Percentiles rank a stretch among this genome's conserved stretches.
Conservation (phyloP, 1,140 invertebrate species). For the Cotesia typhae region DNA sequence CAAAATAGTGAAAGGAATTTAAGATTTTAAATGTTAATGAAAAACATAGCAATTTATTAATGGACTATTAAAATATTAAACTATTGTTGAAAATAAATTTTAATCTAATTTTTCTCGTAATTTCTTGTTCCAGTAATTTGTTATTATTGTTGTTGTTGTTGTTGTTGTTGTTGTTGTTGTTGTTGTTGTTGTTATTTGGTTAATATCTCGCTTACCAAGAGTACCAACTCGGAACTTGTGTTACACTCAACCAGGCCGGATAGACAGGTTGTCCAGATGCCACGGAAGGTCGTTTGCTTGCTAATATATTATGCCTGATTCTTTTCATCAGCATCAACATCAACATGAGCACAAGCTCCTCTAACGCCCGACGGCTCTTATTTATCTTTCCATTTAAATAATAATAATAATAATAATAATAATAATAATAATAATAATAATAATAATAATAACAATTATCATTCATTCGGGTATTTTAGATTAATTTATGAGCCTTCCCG, state of each 20-base stretch:
- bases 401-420: not conserved
- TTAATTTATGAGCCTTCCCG: too few relatives aligned
- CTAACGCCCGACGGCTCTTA: conserved; percentile 50
- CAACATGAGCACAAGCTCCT: not conserved
- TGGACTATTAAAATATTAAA: too few relatives aligned
- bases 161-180: too few relatives aligned
- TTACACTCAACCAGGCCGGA: conserved; percentile 45
- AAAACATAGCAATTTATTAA: too few relatives aligned
- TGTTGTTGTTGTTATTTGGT: too few relatives aligned
- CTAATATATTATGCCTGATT: conserved; percentile 44
- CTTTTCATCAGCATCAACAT: not conserved
- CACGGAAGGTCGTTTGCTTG: conserved; percentile 67
- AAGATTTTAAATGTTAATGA: too few relatives aligned
- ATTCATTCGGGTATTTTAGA: too few relatives aligned
- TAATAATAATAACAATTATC: not conserved
- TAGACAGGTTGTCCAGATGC: conserved; percentile 68
- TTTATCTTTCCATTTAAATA: conserved; percentile 48
- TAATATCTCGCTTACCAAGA: not conserved
- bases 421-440: conserved; percentile 7
- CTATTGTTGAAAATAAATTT: too few relatives aligned
- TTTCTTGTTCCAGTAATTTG: too few relatives aligned
- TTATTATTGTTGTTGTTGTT: too few relatives aligned
- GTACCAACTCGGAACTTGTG: conserved; percentile 26
- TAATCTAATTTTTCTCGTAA: too few relatives aligned
- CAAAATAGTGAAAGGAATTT: too few relatives aligned